Percentiles rank a stretch among this genome's conserved stretches.
Evolutionary conservation across 2,888 invertebrate species (phyloP).

Genomic region (Tipula confusa): DNA sequence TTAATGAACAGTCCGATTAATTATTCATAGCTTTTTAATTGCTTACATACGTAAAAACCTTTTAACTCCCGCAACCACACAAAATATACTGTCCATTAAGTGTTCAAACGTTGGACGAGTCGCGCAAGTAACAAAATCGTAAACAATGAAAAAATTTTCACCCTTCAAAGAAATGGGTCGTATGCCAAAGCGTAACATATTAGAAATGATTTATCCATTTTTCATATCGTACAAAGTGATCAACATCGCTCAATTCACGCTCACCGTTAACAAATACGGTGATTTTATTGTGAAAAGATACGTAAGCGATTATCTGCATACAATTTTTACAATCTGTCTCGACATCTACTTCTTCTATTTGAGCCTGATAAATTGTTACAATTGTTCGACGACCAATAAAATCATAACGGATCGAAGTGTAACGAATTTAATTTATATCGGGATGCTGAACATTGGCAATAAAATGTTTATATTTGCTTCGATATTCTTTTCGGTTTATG

Average conservation of each 20-base stretch:
- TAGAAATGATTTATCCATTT: constrained; percentile 1
- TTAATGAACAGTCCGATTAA: too few species aligned
- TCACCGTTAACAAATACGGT: background rate
- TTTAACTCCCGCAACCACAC: too few species aligned
- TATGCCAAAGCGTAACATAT: background rate
- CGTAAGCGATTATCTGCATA: background rate
- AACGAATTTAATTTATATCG: background rate
- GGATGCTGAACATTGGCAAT: constrained; percentile 1
- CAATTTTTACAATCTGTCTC: background rate
- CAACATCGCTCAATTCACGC: background rate
- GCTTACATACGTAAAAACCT: too few species aligned
- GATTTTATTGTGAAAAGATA: background rate
- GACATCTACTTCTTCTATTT: background rate
- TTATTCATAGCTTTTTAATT: too few species aligned
- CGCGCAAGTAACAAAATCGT: too few species aligned
- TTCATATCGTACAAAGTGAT: constrained; percentile 1
- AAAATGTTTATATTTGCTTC: background rate
- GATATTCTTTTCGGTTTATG: background rate
- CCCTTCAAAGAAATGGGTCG: background rate
- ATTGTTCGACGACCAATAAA: background rate
- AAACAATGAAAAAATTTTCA: background rate
- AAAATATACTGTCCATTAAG: too few species aligned
- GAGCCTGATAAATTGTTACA: background rate
- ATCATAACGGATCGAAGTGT: background rate
- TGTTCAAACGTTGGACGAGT: too few species aligned